phyloP scores from a whole-genome alignment of 2,888 invertebrate species.

The Campoplex capitator region DNA sequence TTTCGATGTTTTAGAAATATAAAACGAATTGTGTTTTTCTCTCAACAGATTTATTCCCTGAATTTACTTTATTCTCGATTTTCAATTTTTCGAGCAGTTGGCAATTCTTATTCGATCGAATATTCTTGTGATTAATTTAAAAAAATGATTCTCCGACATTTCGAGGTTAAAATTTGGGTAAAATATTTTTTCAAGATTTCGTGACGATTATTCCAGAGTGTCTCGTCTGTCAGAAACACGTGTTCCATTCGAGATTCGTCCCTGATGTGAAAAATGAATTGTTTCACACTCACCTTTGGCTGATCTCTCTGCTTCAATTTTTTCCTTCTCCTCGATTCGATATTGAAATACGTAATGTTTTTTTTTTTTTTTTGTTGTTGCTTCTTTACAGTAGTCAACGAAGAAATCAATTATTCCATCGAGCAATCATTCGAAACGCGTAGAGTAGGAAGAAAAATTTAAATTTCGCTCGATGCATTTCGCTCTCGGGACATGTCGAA shows the following conservation, averaged over 20 bases:
- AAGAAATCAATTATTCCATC: conserved; percentile 48
- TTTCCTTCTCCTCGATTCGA: background rate
- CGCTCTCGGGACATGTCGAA: conserved; percentile 45
- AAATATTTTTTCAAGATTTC: background rate
- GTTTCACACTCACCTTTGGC: conserved; percentile 9
- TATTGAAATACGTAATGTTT: background rate
- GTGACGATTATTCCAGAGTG: background rate
- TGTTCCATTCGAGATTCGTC: background rate
- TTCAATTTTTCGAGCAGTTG: too few species aligned
- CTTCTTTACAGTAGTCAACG: background rate
- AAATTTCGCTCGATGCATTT: conserved; percentile 34
- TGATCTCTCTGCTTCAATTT: background rate
- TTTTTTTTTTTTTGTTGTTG: background rate
- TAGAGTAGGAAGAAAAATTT: background rate
- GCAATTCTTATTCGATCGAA: background rate
- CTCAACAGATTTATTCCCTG: background rate
- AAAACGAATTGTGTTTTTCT: background rate
- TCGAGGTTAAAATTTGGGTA: background rate
- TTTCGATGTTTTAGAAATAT: background rate
- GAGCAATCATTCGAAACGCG: conserved; percentile 2
- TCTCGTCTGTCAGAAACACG: background rate
- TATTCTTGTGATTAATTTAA: background rate
- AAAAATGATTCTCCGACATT: background rate
- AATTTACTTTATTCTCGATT: background rate
- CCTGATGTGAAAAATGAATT: background rate